Percentiles rank a stretch among this genome's conserved stretches.
Evolutionary conservation across 2,797 vertebrate species (phyloP).

Genomic region (Setipinna tenuifilis): DNA sequence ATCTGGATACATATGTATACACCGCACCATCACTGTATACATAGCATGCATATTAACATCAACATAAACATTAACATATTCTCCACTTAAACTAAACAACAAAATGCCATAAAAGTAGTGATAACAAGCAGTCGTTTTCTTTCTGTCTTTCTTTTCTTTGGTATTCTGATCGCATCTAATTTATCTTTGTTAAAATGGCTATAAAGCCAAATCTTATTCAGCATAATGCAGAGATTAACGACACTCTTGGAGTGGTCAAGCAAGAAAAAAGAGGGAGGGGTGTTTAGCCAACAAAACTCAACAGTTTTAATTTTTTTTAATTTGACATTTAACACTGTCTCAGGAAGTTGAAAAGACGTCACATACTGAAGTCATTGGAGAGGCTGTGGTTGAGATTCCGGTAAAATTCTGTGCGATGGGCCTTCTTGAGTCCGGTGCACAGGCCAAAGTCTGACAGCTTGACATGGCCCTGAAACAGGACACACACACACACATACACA

Average conservation of each 20-base stretch:
- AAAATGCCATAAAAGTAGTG: background rate
- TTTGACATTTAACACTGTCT: background rate
- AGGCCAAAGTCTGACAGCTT: constrained; percentile 89
- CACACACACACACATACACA: constrained; percentile 31
- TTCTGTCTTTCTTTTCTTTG: background rate
- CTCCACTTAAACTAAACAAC: no score
- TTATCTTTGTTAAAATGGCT: no score
- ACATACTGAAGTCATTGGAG: constrained; percentile 86
- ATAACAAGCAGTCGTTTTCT: background rate
- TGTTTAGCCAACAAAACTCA: background rate
- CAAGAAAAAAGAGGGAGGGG: background rate
- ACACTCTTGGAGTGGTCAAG: background rate
- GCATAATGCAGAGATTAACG: background rate
- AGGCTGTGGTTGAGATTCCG: constrained; percentile 86
- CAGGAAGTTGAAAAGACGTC: background rate
- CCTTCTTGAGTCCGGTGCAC: constrained; percentile 88
- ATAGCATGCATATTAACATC: background rate
- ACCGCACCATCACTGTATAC: background rate
- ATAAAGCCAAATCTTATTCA: background rate
- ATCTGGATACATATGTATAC: background rate
- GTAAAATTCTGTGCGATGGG: constrained; percentile 87
- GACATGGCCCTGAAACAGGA: constrained; percentile 71
- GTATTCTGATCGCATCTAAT: background rate
- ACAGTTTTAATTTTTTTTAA: background rate
- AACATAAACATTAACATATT: no score